Evolutionary conservation across 1,140 invertebrate genomes (phyloP), one percentile per base, ranked within the genome.

Genomic region (Euura lappo): DNA sequence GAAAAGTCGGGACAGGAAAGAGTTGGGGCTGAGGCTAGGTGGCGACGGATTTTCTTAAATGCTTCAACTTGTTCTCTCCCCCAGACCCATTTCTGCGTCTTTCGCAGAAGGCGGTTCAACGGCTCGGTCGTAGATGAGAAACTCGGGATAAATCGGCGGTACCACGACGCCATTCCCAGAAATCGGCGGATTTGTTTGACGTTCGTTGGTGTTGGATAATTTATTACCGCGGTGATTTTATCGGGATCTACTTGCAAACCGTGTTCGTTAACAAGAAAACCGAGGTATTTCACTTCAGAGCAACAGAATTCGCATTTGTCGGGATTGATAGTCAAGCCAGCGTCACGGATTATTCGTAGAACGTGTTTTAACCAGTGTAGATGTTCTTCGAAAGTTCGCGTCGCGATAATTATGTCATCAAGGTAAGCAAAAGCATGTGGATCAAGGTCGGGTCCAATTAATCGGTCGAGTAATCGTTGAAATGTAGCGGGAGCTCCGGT

Each of bases 111-210:
- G 6, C 76, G 72, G 5, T 77, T 82, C 5, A 88, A 72, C 2
- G 85, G 86, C 5, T 60, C 72, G 3, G 79, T 70, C 3, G 82
- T 68, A 6, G 69, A 70, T 0, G 86, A 74, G 73, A 84, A 88
- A 71, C 83, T 76, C 45, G 65, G 42, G 13, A 87, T 81, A 73
- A 88, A 88, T 43, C 80, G 71, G 2, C 78, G 47, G 71, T 85
- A 86, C 83, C 83, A 83, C 10, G 70, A 78, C 3, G 74, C 75
- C 45, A 83, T 78, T 5, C 83, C 81, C 2, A 85, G 44, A 47
- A 81, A 80, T 11, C 70, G 44, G 6, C 64, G 47, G 5, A 78
- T 6, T 68, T 64, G 72, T 60, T 13, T 65, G 8, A 75, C 11
- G 44, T 74, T 76, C 4, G 68, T 4, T 45, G 75, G 75, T 10